A percentile compares a stretch with the other conserved stretches of the same genome.
Evolutionary conservation across 64 coral and sea anemone species (phyloP).

Genomic region (Actinia tenebrosa): DNA sequence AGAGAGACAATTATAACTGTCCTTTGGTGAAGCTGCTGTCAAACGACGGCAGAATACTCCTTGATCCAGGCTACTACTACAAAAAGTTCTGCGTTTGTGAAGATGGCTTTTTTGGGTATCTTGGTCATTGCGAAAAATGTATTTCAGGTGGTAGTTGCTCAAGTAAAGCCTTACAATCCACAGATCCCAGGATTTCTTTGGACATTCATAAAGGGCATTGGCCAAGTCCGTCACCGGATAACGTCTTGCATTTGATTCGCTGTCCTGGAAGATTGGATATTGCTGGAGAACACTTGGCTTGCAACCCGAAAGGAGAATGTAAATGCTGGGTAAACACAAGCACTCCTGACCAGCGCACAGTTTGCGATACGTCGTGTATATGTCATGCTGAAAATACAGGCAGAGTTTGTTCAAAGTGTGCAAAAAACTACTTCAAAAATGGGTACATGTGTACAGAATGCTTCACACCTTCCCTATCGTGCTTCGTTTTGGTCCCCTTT

Average conservation of each 20-base stretch:
- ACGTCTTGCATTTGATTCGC: background rate
- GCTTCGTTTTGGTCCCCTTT: background rate
- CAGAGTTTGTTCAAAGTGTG: constrained; percentile 20
- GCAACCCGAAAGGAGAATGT: constrained; percentile 4
- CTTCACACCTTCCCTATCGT: background rate
- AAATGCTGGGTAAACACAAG: constrained; percentile 7
- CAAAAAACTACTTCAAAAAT: background rate
- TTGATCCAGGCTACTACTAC: constrained; percentile 26
- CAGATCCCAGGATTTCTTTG: background rate
- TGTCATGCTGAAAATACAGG: constrained; percentile 1
- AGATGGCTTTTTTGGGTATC: background rate
- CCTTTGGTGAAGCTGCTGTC: background rate
- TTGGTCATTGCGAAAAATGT: background rate
- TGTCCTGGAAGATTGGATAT: background rate
- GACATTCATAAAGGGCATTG: background rate
- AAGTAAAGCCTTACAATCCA: background rate
- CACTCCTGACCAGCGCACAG: background rate
- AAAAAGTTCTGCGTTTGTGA: constrained; percentile 16
- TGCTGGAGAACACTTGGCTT: background rate
- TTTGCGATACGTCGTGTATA: constrained; percentile 7
- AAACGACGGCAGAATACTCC: constrained; percentile 4
- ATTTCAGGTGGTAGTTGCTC: background rate
- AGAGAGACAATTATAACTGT: background rate
- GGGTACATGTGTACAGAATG: constrained; percentile 10
- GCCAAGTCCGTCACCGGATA: constrained; percentile 11